Conservation (phyloP, 2,888 invertebrate species). For the Nezara viridula region DNA sequence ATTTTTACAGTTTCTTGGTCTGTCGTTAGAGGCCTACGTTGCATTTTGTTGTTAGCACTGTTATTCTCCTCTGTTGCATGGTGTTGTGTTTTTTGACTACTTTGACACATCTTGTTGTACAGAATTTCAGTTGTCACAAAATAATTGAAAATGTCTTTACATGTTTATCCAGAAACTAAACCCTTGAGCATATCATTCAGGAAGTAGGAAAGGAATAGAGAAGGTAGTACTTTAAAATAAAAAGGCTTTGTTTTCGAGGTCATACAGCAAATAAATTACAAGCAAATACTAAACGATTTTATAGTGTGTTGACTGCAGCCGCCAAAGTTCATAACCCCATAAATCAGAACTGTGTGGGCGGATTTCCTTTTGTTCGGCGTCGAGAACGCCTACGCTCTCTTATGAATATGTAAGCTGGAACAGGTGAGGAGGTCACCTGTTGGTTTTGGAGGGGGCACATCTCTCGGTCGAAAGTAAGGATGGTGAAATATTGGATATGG, state of each 20-base stretch:
- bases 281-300: constrained; percentile 30
- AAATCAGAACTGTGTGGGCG: constrained; percentile 38
- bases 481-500: constrained; percentile 28
- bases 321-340: constrained; percentile 46
- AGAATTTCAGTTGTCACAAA: too few relatives aligned
- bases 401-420: constrained; percentile 42
- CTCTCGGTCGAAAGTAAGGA: neutral
- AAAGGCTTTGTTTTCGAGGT: neutral
- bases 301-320: constrained; percentile 34
- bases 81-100: too few relatives aligned
- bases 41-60: too few relatives aligned
- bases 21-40: too few relatives aligned
- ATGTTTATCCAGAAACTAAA: too few relatives aligned
- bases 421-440: constrained; percentile 49
- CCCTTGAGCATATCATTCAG: neutral
- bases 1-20: too few relatives aligned
- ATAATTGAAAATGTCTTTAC: too few relatives aligned
- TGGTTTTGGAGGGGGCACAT: neutral
- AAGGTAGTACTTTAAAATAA: neutral
- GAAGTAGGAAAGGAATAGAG: neutral
- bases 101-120: too few relatives aligned
- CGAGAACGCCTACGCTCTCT: constrained; percentile 39
- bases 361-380: constrained; percentile 35
- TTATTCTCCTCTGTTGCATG: too few relatives aligned
- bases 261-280: neutral